Evolutionary conservation across 2,113 vertebrate genomes (phyloP), one percentile per base, ranked within the genome.

Genomic region (Sterna hirundo): DNA sequence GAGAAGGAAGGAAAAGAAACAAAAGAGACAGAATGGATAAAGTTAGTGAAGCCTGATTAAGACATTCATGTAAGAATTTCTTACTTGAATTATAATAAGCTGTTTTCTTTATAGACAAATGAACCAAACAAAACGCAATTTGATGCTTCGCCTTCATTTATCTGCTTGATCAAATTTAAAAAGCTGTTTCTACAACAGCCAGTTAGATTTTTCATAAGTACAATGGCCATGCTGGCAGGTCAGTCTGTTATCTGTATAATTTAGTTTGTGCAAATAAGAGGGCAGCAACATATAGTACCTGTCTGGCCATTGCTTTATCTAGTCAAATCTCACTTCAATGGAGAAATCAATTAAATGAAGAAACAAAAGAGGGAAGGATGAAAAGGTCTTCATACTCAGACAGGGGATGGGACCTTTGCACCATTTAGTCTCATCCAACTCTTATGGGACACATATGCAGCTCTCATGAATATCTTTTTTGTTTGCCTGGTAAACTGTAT

Each of bases 371-470:
- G 4, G 15, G 10, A 83, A 86, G 9, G 27, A 66, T 3, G 62
- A 88, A 83, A 83, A 61, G 13, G 6, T 36, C 30, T 83, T 90
- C 29, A 38, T 27, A 54, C 5, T 47, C 36, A 55, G 20, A 36
- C 12, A 74, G 36, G 25, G 25, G 69, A 62, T 34, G 27, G 21
- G 34, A 64, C 65, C 70, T 69, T 57, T 69, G 49, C 23, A 72
- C 3, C 16, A 18, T 62, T 92, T 66, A 54, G 69, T 81, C 20
- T 87, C 40, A 52, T 52, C 72, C n/a, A 77, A 14, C 16, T 68
- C 22, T 62, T 60, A 76, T 0, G 4, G 25, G 27, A 58, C 11
- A 46, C 12, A 61, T 2, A 25, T 0, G 1, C 13, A 25, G 11
- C 20, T 77, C 42, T 83, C 61, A 16, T 40, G 16, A 74, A 15